Base-by-base conservation (phyloP, 2,113 vertebrate genomes). In the Propithecus coquereli region DNA sequence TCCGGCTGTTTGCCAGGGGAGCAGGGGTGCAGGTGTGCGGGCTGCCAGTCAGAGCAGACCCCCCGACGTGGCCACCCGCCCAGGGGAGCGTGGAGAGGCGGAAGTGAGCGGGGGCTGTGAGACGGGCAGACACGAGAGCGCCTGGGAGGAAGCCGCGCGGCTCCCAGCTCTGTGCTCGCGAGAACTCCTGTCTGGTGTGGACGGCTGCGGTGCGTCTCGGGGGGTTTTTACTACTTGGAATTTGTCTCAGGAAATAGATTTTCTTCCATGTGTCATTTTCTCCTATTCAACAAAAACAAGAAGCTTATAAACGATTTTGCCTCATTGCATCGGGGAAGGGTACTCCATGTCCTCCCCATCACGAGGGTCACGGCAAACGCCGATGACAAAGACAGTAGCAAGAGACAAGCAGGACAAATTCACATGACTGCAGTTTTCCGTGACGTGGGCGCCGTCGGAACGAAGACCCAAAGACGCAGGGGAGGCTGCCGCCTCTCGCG, bases 171-270 rank as follows among this genome's bases (percentile, higher is more conserved):
- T 30, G 18, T 0, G 30, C 77, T 82, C 43, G 1, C 0, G 54
- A 70, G 94, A 37, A 66, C 65, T 34, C 59, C 90, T 87, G 89
- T 92, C 83, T 45, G 59, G 22, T 3, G 16, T 54, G 94, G 82
- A 70, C 57, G 74, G 95, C 71, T 95, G 92, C 37, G 2, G 17
- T 4, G 50, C 65, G 4, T 70, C 43, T 43, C 34, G 85, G 70
- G 45, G 66, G 83, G 54, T 22, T 63, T 96, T 95, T 66, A 52
- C 71, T 71, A 40, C 82, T 73, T 45, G 87, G 61, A 88, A 83
- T 92, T 96, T 47, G 63, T 59, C 87, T 76, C 66, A 68, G 73
- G 34, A 90, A 80, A 90, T 57, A 27, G 87, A 90, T 86, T 85
- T 79, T 12, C 88, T 91, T 59, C 54, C n/a, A 2, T 74, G 79